Evolutionary conservation across 2,113 vertebrate genomes (phyloP).

Genomic region (Benitochromis conjunctus): DNA sequence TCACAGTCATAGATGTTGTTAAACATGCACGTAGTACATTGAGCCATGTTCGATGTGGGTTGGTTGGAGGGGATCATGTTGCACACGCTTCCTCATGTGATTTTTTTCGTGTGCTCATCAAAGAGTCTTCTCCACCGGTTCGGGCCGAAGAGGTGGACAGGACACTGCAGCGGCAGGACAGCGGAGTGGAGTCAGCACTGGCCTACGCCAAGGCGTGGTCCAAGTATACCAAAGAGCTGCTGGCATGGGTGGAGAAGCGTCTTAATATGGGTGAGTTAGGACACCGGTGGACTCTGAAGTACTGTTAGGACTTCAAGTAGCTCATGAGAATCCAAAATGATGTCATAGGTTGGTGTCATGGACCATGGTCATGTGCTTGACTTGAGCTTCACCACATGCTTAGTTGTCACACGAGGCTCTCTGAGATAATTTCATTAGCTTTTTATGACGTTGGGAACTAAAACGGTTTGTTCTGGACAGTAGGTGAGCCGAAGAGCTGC

Average conservation of each 20-base stretch:
- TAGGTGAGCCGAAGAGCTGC: not conserved
- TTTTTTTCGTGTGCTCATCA: constrained; percentile 52
- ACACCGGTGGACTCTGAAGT: not conserved
- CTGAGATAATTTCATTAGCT: not conserved
- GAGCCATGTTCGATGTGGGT: not conserved
- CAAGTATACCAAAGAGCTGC: constrained; percentile 94
- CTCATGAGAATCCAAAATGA: not conserved
- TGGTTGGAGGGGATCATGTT: constrained; percentile 23
- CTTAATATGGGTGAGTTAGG: constrained; percentile 86
- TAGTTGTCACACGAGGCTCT: not conserved
- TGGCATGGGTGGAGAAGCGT: constrained; percentile 95
- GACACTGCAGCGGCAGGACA: constrained; percentile 83
- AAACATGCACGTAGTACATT: not conserved
- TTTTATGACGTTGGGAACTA: not conserved
- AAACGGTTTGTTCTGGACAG: not conserved
- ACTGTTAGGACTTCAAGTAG: too few species aligned
- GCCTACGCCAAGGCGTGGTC: constrained; percentile 96
- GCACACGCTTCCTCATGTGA: constrained; percentile 34
- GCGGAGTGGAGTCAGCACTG: constrained; percentile 87
- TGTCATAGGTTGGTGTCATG: not conserved
- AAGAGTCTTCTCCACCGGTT: constrained; percentile 79
- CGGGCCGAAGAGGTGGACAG: constrained; percentile 83
- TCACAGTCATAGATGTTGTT: constrained; percentile 2
- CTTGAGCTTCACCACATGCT: not conserved
- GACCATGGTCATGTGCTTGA: not conserved